Evolutionary conservation across 2,888 invertebrate species (phyloP), one percentile per base, ranked within the genome.

Genomic region (Agrochola macilenta): DNA sequence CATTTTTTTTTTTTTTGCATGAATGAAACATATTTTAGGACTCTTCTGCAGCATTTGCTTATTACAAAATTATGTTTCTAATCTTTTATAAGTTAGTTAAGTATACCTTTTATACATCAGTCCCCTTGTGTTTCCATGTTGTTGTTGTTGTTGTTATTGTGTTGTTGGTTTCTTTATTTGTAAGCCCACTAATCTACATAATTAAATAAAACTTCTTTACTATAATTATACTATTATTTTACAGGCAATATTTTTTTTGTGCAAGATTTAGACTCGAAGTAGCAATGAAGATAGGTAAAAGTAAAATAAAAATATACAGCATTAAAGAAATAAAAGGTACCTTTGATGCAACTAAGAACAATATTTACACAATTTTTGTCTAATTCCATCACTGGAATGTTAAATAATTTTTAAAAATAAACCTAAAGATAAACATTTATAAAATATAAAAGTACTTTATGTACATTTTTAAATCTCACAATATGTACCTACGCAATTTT

Each of bases 351-450:
- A 83, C 85, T 85, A 86, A 88, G 77, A 82, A 87, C 78, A 85
- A 79, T 84, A 88, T 89, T 85, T 88, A 88, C 87, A 89, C 74
- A 89, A 92, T 93, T 86, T 87, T 87, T 92, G 92, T 91, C 94
- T 94, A 94, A 94, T 95, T 95, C 95, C 95, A 95, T 94, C 79
- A 90, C 90, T 94, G 96, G 95, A 96, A 95, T 96, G 95, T 95
- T 90, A 87, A 87, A 89, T 89, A 83, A 87, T 91, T 91, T 91
- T 89, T 85, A 90, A 90, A 90, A 84, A 90, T 90, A 92, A 92
- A 87, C 84, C 88, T 86, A 91, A 90, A 87, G 78, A 83, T 88
- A 84, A 82, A 85, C 84, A 82, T 79, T 82, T 89, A 89, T 87
- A 90, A 91, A 91, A 87, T 88, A 89, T 88, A 89, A 85, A 81